A percentile compares a stretch with the other conserved stretches of the same genome.
phyloP scores from a whole-genome alignment of 1,140 invertebrate genomes.

The Bicyclus anynana region DNA sequence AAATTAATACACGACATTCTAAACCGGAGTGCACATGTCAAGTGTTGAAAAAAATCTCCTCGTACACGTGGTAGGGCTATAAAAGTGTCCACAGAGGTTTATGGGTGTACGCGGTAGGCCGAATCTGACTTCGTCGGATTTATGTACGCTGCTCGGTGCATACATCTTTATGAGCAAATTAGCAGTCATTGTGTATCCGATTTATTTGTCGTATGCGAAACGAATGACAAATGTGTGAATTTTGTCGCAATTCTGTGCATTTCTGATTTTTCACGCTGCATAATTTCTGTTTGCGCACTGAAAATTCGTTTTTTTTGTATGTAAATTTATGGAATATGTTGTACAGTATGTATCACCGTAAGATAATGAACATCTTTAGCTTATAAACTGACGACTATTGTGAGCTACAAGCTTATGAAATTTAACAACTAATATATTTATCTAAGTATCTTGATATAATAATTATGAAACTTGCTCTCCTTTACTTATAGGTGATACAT shows the following conservation, averaged over 20 bases:
- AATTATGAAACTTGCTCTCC: no score
- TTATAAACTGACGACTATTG: no score
- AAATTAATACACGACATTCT: constrained; percentile 63
- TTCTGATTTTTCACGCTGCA: constrained; percentile 29
- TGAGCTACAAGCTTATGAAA: no score
- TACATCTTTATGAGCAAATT: constrained; percentile 75
- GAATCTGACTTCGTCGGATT: constrained; percentile 64
- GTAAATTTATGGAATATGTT: background rate
- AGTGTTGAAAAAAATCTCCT: constrained; percentile 68
- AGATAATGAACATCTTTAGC: background rate
- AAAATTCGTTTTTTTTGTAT: background rate
- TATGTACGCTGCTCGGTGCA: constrained; percentile 63
- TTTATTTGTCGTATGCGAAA: constrained; percentile 59
- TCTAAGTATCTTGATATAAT: no score
- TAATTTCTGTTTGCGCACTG: constrained; percentile 4
- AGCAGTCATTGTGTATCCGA: constrained; percentile 71
- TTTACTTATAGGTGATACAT: no score
- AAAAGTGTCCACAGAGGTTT: constrained; percentile 74
- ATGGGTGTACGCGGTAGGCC: constrained; percentile 71
- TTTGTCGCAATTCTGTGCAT: constrained; percentile 43
- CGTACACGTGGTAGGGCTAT: constrained; percentile 71
- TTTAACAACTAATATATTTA: no score
- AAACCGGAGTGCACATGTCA: constrained; percentile 63
- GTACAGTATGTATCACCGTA: background rate
- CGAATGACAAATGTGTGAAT: constrained; percentile 66